Evolutionary conservation across 2,113 vertebrate genomes (phyloP).

Genomic region (Ailuropoda melanoleuca): DNA sequence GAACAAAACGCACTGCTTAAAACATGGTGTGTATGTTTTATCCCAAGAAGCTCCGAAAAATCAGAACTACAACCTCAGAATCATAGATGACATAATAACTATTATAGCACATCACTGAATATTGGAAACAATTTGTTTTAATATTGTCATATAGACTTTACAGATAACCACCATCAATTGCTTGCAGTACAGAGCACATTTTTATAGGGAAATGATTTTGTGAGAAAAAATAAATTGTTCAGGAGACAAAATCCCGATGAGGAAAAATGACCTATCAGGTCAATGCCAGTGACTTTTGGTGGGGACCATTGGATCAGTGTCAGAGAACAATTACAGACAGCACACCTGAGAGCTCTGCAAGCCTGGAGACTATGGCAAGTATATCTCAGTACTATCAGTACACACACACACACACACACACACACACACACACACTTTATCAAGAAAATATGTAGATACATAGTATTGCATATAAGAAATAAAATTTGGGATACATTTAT

Average conservation of each 20-base stretch:
- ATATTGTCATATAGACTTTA: constrained; percentile 5
- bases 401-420: not conserved
- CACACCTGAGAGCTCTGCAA: not conserved
- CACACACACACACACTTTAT: not conserved
- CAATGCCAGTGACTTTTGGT: not conserved
- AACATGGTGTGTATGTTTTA: not conserved
- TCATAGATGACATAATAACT: constrained; percentile 43
- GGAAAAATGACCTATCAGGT: not conserved
- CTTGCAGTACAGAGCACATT: constrained; percentile 13
- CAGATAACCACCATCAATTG: not conserved
- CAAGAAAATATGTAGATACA: not conserved
- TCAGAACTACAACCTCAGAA: not conserved
- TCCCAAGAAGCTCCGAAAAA: not conserved
- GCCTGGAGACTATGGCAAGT: not conserved
- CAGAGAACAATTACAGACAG: not conserved
- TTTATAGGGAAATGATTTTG: constrained; percentile 52
- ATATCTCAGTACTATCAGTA: not conserved
- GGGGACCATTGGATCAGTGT: not conserved
- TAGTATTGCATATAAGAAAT: not conserved
- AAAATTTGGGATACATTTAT: not conserved
- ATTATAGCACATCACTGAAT: not conserved
- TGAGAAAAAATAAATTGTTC: constrained; percentile 51
- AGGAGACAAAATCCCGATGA: constrained; percentile 59
- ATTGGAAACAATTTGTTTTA: constrained; percentile 48
- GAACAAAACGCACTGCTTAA: not conserved